phyloP scores from a whole-genome alignment of 2,888 invertebrate species.

The Galerucella nymphaeae region DNA sequence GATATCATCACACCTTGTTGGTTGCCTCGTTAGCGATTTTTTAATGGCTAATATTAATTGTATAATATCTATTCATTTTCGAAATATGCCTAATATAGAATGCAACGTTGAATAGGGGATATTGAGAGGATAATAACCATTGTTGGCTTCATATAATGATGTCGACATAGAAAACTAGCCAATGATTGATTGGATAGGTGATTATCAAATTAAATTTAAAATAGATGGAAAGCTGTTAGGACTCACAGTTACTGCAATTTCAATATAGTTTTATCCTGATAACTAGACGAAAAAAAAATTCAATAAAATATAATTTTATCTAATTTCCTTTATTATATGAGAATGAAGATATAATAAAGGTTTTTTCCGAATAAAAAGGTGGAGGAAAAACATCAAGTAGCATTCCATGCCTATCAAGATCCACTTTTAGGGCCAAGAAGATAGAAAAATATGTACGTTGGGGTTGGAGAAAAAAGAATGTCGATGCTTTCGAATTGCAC shows the following conservation, averaged over 20 bases:
- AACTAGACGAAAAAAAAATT: not conserved
- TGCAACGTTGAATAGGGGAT: slow-evolving; percentile 16
- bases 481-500: too few relatives aligned
- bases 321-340: not conserved
- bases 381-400: too few relatives aligned
- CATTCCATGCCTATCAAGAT: too few relatives aligned
- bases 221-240: slow-evolving; percentile 12
- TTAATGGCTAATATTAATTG: slow-evolving; percentile 16
- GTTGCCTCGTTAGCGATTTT: not conserved
- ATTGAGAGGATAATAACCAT: slow-evolving; percentile 20
- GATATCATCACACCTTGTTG: not conserved
- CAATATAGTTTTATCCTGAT: not conserved
- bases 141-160: slow-evolving; percentile 13
- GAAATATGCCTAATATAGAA: slow-evolving; percentile 16
- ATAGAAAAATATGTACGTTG: too few relatives aligned
- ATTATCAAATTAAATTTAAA: slow-evolving; percentile 19
- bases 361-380: too few relatives aligned
- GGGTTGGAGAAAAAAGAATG: too few relatives aligned
- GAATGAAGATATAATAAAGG: not conserved
- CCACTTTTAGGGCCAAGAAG: too few relatives aligned
- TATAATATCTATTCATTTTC: slow-evolving; percentile 4
- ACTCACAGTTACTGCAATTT: not conserved
- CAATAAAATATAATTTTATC: not conserved
- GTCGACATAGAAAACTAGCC: slow-evolving; percentile 6
- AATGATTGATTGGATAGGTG: slow-evolving; percentile 14